Evolutionary conservation across 2,888 invertebrate genomes (phyloP).

Genomic region (Cotesia congregata): DNA sequence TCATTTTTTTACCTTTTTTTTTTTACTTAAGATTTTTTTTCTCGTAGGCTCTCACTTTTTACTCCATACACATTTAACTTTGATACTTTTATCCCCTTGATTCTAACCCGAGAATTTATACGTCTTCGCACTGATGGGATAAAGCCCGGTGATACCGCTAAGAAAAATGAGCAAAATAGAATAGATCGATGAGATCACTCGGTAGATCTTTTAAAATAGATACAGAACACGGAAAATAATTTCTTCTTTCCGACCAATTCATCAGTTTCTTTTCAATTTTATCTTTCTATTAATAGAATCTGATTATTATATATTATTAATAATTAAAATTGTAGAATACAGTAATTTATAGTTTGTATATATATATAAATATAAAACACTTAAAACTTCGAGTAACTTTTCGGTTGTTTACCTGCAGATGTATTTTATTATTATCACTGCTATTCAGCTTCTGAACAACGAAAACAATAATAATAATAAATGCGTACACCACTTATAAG

Average conservation of each 20-base stretch:
- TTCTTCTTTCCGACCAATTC: not conserved
- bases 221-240: not conserved
- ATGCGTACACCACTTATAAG: not conserved
- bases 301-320: too few relatives aligned
- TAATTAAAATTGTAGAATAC: too few relatives aligned
- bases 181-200: slow-evolving; percentile 18
- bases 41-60: not conserved
- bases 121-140: not conserved
- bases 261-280: not conserved
- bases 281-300: not conserved
- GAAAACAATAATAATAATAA: not conserved
- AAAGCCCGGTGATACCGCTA: not conserved
- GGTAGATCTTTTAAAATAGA: not conserved
- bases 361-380: not conserved
- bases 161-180: not conserved
- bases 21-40: not conserved
- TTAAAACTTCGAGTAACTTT: not conserved
- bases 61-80: slow-evolving; percentile 7
- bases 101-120: slow-evolving; percentile 14
- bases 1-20: not conserved
- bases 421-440: not conserved
- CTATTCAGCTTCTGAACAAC: not conserved
- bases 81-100: slow-evolving; percentile 5
- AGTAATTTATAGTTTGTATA: too few relatives aligned
- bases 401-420: not conserved